These are phyloP conservation scores for Malacoraja senta DNA, from an alignment of 2,797 vertebrate genomes.

Conservation along the genomic window DNA sequence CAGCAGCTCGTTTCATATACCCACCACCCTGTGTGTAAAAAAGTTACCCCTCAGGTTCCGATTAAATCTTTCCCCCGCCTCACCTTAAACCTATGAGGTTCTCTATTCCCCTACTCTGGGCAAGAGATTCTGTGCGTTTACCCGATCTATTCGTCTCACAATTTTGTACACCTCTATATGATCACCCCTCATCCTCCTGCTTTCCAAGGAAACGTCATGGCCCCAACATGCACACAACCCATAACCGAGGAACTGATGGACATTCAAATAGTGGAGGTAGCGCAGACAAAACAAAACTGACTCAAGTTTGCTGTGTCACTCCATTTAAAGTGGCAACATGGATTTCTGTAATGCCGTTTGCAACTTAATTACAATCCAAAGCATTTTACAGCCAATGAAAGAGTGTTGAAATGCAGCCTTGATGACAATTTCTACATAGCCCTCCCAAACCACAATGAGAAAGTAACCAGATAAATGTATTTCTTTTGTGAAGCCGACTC, in stretches of 20 bases:
- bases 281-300: not conserved
- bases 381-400: not conserved
- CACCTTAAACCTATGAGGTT: too few relatives aligned
- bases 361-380: not conserved
- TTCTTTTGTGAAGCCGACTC: not conserved
- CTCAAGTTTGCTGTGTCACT: not conserved
- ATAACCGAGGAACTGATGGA: too few relatives aligned
- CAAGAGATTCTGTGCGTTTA: too few relatives aligned
- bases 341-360: not conserved
- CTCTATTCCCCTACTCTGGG: too few relatives aligned
- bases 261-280: not conserved
- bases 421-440: too few relatives aligned
- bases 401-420: not conserved
- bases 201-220: not conserved
- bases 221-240: not conserved
- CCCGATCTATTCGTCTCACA: too few relatives aligned
- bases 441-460: not conserved
- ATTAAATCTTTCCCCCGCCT: too few relatives aligned
- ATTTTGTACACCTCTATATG: too few relatives aligned
- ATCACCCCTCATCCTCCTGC: too few relatives aligned
- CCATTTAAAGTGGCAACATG: not conserved
- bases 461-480: not conserved
- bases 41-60: too few relatives aligned
- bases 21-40: too few relatives aligned
- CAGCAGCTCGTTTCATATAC: too few relatives aligned